Base-by-base conservation (phyloP, 1,140 invertebrate species). In the Metaphire vulgaris region DNA sequence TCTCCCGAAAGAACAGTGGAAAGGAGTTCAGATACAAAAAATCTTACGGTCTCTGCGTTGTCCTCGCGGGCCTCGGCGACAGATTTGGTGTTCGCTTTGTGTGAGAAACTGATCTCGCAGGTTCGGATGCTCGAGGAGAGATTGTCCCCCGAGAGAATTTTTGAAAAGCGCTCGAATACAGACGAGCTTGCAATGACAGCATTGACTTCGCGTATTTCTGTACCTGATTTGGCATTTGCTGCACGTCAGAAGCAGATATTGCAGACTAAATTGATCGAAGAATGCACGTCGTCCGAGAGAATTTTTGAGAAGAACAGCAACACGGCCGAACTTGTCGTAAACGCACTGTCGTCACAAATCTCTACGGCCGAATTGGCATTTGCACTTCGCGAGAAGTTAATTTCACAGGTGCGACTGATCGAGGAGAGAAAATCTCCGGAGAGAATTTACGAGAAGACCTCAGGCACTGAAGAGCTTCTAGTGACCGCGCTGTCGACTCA, bases 261-360 rank as follows among this genome's bases (percentile, higher is more conserved):
- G 28, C 31, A 73, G 28, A 30, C 32, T 34, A 31, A 26, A 29
- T 41, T 1, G 12, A 16, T 56, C 14, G 72, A 73, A 56, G 72
- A 73, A 41, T 34, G 72, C 26, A 34, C 33, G 14, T 31, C 41
- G 1, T n/a, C 72, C 21, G 72, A 73, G 14, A 73, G 41, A 73
- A 30, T 73, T 73, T 26, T 73, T 16, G 72, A 73, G 56, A 26
- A 56, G 41, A 56, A 6, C 21, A 12, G 6, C 6, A 56, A 21
- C 41, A 56, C 41, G 21, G 21, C 6, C 41, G 41, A 56, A 56
- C 41, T 56, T 21, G 6, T 56, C 21, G 41, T 56, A 56, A 56
- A 56, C 21, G 41, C 41, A 56, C 41, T 56, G 21, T 56, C 41
- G 6, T 56, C 41, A 56, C 41, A 56, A 56, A 56, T 56, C 21